Evolutionary conservation across 1,140 invertebrate genomes (phyloP).

Genomic region (Pygmarrhopalites habei): DNA sequence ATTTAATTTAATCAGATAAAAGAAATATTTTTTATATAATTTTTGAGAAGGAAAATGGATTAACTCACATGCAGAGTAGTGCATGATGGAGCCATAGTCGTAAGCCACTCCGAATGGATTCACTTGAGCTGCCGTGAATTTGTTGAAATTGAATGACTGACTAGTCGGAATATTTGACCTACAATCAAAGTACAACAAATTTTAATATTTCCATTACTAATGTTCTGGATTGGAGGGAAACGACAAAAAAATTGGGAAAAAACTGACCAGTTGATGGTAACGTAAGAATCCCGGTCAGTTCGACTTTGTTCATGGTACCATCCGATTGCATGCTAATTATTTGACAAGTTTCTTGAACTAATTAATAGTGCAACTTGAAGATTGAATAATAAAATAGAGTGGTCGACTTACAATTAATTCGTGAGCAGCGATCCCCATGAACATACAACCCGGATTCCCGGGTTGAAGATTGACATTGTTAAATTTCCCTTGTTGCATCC

Average conservation of each 20-base stretch:
- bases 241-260: not conserved
- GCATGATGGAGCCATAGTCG: conserved; percentile 76
- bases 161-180: not conserved
- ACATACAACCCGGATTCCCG: conserved; percentile 3
- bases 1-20: too few species aligned
- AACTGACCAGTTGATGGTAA: conserved; percentile 46
- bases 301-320: conserved; percentile 53
- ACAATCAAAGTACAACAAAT: not conserved
- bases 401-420: too few species aligned
- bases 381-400: too few species aligned
- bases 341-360: too few species aligned
- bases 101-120: conserved; percentile 51
- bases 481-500: not conserved
- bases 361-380: too few species aligned
- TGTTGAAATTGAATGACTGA: not conserved
- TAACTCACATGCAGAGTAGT: conserved; percentile 70
- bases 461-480: not conserved
- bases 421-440: conserved; percentile 48
- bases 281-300: conserved; percentile 49
- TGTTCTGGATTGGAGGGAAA: too few species aligned
- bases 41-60: too few species aligned
- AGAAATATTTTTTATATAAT: too few species aligned
- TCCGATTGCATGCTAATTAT: conserved; percentile 52
- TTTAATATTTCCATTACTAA: too few species aligned
- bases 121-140: not conserved